phyloP scores from a whole-genome alignment of 35 echinoderm and acorn worm species.

The Apostichopus californicus region DNA sequence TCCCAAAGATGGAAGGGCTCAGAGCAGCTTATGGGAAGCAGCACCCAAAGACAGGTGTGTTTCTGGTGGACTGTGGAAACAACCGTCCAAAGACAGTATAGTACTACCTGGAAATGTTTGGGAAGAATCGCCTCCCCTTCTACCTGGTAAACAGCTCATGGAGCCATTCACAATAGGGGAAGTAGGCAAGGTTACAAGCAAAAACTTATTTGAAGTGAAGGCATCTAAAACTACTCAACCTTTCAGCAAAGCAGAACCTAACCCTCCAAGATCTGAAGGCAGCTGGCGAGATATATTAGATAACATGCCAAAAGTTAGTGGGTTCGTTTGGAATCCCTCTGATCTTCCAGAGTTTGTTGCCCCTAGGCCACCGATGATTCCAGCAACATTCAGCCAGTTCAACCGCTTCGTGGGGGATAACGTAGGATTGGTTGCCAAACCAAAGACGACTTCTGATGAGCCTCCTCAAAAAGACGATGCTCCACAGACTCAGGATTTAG shows the following conservation, averaged over 20 bases:
- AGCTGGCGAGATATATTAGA: conserved; percentile 49
- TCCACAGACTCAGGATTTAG: not conserved
- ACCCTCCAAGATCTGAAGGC: conserved; percentile 14
- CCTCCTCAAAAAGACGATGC: not conserved
- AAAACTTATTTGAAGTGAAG: conserved; percentile 10
- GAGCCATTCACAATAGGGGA: not conserved
- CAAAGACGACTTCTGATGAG: not conserved
- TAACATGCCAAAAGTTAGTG: conserved; percentile 37
- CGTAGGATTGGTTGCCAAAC: not conserved
- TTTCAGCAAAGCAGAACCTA: not conserved
- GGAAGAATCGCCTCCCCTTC: not conserved
- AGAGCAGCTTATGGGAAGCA: conserved; percentile 17
- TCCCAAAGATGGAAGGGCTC: not conserved
- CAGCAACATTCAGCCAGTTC: not conserved
- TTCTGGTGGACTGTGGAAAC: conserved; percentile 7
- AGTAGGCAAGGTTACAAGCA: not conserved
- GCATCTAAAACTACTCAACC: not conserved
- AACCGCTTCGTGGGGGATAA: not conserved
- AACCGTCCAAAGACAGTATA: conserved; percentile 1
- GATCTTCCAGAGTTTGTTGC: conserved; percentile 48
- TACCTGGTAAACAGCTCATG: not conserved
- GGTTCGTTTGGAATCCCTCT: too few relatives aligned
- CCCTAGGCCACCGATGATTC: not conserved
- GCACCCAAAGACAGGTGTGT: not conserved
- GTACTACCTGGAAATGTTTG: not conserved